Evolutionary conservation across 2,888 invertebrate genomes (phyloP), one percentile per base, ranked within the genome.

Genomic region (Pimpla rufipes): DNA sequence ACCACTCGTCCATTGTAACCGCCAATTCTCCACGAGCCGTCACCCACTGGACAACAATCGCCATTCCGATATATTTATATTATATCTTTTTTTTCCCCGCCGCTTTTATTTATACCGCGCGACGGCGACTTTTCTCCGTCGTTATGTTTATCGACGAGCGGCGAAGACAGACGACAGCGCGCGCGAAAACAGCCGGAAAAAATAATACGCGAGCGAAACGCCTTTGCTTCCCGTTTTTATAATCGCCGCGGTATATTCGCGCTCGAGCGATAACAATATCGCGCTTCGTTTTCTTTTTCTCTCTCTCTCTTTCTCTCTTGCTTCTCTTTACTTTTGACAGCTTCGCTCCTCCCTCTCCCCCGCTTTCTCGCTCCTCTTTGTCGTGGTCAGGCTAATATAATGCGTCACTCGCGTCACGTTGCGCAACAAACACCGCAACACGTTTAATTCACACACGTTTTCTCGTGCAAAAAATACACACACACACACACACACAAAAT

Each of bases 1-100:
- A 84, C 78, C 62, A 85, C 81, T 55, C 84, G 79, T 40, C 83
- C 83, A 73, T 85, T 83, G 78, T 84, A 84, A 83, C 79, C 83
- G 29, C 81, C 80, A 73, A 84, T 81, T 64, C 86, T 81, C 86
- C 84, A 85, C 37, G 82, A 80, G 35, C 64, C 68, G 70, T 86
- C 86, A 71, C 77, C 85, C 86, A 86, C 86, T 85, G 85, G 68
- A 83, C 67, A 85, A 85, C 55, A 82, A 85, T 77, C 80, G 78
- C 82, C 85, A 84, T 83, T 75, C 62, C 50, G 18, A 77, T 45
- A 50, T 70, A 29, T 73, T 52, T 57, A 45, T 42, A 50, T 70
- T 23, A 13, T 6, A 29, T n/a, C 37, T 57, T 16, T 62, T n/a
- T 47, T n/a, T 47, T 47, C n/a, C 0, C 2, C 11, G 11, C n/a